Conservation (phyloP, 2,113 vertebrate genomes). For the Lagopus muta region DNA sequence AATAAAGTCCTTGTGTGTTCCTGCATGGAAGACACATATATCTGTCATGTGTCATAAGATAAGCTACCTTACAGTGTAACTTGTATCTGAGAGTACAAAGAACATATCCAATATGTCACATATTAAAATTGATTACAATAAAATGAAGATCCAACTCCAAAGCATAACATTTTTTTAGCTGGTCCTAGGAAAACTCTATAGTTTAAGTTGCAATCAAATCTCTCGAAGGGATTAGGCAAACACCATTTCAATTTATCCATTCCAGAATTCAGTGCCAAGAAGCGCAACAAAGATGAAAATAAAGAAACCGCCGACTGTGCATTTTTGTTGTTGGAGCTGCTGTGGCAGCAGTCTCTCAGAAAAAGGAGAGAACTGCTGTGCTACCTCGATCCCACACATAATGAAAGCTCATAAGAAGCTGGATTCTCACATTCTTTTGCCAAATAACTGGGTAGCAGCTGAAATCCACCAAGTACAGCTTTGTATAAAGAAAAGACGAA, state of each 20-base stretch:
- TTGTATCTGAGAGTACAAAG: neutral
- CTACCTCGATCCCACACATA: neutral
- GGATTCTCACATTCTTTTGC: slow-evolving; percentile 42
- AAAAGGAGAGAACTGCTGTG: slow-evolving; percentile 37
- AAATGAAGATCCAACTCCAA: slow-evolving; percentile 48
- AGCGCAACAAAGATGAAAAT: slow-evolving; percentile 68
- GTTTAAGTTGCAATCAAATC: slow-evolving; percentile 52
- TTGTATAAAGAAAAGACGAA: neutral
- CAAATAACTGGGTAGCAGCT: slow-evolving; percentile 55
- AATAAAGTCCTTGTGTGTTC: neutral
- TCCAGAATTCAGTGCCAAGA: slow-evolving; percentile 52
- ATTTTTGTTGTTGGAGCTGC: slow-evolving; percentile 61
- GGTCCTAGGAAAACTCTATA: slow-evolving; percentile 55
- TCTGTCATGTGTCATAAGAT: neutral
- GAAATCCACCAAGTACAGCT: slow-evolving; percentile 46
- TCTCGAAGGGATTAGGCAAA: slow-evolving; percentile 67
- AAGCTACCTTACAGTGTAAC: neutral
- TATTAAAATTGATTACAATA: slow-evolving; percentile 35
- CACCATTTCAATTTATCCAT: slow-evolving; percentile 74
- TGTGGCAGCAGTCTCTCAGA: slow-evolving; percentile 25
- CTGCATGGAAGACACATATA: neutral
- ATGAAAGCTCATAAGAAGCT: slow-evolving; percentile 45
- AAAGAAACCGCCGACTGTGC: slow-evolving; percentile 63
- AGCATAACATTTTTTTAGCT: slow-evolving; percentile 8
- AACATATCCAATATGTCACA: neutral